These are phyloP conservation scores for Busseola fusca DNA, from an alignment of 2,888 invertebrate species.

Conservation along the genomic window DNA sequence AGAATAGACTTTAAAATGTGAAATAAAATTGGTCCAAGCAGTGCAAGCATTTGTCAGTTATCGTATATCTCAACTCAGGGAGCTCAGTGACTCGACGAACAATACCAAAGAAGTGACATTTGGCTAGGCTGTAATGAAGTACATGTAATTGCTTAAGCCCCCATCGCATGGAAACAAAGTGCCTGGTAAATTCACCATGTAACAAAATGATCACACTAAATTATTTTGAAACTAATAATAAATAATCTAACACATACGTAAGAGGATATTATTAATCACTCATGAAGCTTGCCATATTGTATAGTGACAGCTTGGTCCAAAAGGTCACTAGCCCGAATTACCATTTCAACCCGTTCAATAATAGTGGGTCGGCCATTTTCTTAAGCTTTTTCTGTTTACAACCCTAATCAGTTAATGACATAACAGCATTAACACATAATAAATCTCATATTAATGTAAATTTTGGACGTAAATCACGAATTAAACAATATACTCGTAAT, in stretches of 20 bases:
- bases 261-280: background rate
- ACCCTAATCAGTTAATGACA: constrained; percentile 36
- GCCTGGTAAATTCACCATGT: background rate
- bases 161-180: background rate
- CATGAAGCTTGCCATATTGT: background rate
- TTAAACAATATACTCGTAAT: constrained; percentile 42
- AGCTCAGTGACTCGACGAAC: too few relatives aligned
- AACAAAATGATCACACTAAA: background rate
- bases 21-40: too few relatives aligned
- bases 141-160: background rate
- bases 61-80: too few relatives aligned
- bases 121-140: too few relatives aligned
- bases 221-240: too few relatives aligned
- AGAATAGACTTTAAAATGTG: background rate
- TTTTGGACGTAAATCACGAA: constrained; percentile 42
- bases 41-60: too few relatives aligned
- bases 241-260: background rate
- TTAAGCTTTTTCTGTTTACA: constrained; percentile 1
- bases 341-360: background rate
- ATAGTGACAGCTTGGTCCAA: background rate
- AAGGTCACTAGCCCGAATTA: constrained; percentile 13
- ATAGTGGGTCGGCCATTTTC: background rate
- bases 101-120: too few relatives aligned
- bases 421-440: constrained; percentile 46
- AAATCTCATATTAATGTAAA: constrained; percentile 48